phyloP scores from a whole-genome alignment of 2,113 vertebrate species.

The Pogona vitticeps region DNA sequence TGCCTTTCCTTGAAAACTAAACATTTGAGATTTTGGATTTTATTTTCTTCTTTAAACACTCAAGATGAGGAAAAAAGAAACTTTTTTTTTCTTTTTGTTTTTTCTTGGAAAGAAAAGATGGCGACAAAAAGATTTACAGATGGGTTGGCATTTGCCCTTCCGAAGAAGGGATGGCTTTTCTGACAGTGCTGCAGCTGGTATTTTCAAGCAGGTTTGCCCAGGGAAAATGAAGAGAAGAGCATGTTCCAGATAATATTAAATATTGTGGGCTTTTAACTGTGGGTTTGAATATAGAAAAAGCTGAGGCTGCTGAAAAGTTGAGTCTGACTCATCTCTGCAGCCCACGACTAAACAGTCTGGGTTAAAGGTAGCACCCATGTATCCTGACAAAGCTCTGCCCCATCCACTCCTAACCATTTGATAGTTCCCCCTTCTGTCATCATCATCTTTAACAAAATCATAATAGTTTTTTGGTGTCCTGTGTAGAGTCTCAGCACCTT shows the following conservation, averaged over 20 bases:
- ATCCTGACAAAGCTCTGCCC: background rate
- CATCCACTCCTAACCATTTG: background rate
- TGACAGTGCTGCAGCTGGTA: conserved; percentile 45
- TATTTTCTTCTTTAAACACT: conserved; percentile 43
- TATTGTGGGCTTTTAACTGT: background rate
- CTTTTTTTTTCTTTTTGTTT: conserved; percentile 26
- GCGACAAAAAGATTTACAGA: conserved; percentile 38
- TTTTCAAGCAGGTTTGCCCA: conserved; percentile 28
- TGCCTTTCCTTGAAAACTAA: conserved; percentile 47
- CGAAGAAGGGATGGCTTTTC: conserved; percentile 52
- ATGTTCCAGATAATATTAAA: background rate
- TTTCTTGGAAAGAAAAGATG: conserved; percentile 34
- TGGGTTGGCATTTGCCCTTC: conserved; percentile 40
- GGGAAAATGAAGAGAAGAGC: conserved; percentile 2
- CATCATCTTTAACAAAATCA: background rate
- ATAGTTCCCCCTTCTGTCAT: background rate
- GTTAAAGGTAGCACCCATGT: background rate
- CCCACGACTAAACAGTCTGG: background rate
- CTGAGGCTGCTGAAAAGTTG: background rate
- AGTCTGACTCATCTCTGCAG: background rate
- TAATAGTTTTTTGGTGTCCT: background rate
- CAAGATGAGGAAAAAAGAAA: conserved; percentile 45
- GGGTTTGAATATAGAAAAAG: background rate
- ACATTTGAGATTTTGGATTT: conserved; percentile 44
- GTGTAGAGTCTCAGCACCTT: background rate